Evolutionary conservation across 2,113 vertebrate genomes (phyloP), one percentile per base, ranked within the genome.

Genomic region (Anhinga rufa): DNA sequence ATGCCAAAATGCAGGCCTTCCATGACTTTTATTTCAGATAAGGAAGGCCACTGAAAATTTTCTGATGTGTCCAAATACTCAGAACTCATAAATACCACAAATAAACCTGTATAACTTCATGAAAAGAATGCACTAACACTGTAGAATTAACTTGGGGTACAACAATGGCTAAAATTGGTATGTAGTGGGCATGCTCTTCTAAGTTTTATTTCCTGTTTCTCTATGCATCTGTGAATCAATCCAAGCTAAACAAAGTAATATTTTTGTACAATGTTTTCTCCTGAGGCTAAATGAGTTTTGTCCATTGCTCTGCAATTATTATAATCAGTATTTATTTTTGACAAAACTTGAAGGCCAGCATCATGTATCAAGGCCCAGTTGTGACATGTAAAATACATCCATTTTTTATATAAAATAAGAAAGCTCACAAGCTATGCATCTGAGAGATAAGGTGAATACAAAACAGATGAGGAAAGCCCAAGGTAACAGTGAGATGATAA

Each of bases 401-500:
- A 71, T 18, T 66, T 94, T 88, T 75, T 48, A 40, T 34, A 40
- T 31, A 81, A 71, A 89, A 69, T 25, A 60, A 82, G 54, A 77
- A 82, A 82, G 17, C 24, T 85, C 77, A 61, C 42, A 74, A 77
- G 44, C 38, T 60, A 42, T 22, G 42, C 19, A 55, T 82, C 40
- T 82, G 68, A 79, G 77, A 72, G 84, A 64, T 46, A 62, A 38
- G 57, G 51, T 22, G 75, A 62, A 91, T 24, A 55, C 14, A 70
- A 88, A 95, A 48, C 71, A 91, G 82, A 91, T 86, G 75, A 90
- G 61, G 55, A 88, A 70, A 95, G 54, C 62, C 84, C 70, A 93
- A 89, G 83, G 66, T 95, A 96, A 89, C 9, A 48, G 46, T 13
- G 64, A 86, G 87, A 88, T 91, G 75, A 36, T 86, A 92, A 91